These are phyloP conservation scores for Xanthia icteritia DNA, from an alignment of 2,888 invertebrate species.

Conservation along the genomic window DNA sequence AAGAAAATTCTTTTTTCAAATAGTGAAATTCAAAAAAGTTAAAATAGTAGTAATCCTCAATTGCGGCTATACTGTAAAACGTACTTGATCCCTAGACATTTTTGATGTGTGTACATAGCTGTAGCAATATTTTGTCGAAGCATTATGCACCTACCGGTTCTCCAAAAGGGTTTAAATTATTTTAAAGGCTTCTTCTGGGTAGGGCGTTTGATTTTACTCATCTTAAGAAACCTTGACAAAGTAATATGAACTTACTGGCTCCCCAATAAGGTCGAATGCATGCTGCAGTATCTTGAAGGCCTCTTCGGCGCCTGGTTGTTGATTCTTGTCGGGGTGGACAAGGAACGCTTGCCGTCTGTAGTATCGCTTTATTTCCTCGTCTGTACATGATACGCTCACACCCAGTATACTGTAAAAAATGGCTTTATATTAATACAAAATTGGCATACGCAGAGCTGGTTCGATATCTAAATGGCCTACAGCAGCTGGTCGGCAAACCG, in stretches of 20 bases:
- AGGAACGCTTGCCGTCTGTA: constrained; percentile 98
- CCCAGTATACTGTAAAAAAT: constrained; percentile 93
- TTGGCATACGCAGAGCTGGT: no score
- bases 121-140: neutral
- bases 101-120: neutral
- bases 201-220: neutral
- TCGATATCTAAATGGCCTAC: no score
- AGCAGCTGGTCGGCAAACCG: no score
- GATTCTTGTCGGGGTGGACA: constrained; percentile 99
- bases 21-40: no score
- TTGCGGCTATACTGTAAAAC: no score
- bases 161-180: constrained; percentile 95
- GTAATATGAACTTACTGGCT: constrained; percentile 92
- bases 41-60: no score
- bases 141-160: constrained; percentile 92
- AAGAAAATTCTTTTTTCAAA: no score
- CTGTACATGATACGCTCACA: constrained; percentile 96
- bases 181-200: neutral
- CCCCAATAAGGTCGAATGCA: constrained; percentile 98
- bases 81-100: no score
- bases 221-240: neutral
- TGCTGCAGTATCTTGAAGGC: constrained; percentile 98
- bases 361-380: constrained; percentile 98
- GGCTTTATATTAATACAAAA: no score
- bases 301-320: constrained; percentile 98